Percentiles rank a stretch among this genome's conserved stretches.
Conservation (phyloP, 2,797 vertebrate species). For the Columba guinea region DNA sequence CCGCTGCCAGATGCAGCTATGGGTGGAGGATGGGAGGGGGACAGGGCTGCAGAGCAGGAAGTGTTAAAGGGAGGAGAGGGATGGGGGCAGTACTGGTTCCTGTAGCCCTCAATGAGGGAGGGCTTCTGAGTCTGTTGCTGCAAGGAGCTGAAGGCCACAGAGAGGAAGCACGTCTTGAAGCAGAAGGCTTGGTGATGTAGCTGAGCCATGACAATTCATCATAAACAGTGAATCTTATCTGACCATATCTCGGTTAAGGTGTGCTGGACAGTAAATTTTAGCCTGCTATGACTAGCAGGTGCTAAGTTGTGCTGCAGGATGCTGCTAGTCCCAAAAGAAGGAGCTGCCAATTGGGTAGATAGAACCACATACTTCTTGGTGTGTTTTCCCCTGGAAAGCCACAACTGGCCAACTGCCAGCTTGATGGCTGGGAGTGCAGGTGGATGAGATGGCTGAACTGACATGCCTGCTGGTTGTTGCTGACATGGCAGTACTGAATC, state of each 20-base stretch:
- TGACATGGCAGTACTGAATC: not conserved
- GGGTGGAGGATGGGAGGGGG: fast-evolving
- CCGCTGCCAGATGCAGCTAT: fast-evolving
- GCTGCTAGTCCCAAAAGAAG: not conserved
- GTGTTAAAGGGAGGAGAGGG: not conserved
- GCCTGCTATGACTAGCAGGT: not conserved
- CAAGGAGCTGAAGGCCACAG: not conserved
- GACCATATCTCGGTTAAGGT: not conserved
- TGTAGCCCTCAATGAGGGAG: not conserved
- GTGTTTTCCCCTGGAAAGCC: not conserved
- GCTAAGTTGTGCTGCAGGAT: not conserved
- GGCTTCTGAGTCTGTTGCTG: not conserved
- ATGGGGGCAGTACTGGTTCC: fast-evolving
- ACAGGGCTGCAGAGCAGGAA: not conserved
- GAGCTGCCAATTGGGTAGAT: not conserved
- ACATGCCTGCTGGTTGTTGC: not conserved
- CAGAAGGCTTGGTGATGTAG: not conserved
- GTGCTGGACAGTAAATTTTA: not conserved
- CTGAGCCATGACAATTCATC: not conserved
- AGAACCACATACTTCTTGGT: not conserved
- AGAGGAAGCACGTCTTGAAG: not conserved
- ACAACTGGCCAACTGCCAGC: not conserved
- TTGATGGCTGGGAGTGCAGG: not conserved
- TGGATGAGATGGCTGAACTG: not conserved
- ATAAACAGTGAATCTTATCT: fast-evolving